Evolutionary conservation across 2,113 vertebrate species (phyloP), one percentile per base, ranked within the genome.

Genomic region (Ciconia stormi): DNA sequence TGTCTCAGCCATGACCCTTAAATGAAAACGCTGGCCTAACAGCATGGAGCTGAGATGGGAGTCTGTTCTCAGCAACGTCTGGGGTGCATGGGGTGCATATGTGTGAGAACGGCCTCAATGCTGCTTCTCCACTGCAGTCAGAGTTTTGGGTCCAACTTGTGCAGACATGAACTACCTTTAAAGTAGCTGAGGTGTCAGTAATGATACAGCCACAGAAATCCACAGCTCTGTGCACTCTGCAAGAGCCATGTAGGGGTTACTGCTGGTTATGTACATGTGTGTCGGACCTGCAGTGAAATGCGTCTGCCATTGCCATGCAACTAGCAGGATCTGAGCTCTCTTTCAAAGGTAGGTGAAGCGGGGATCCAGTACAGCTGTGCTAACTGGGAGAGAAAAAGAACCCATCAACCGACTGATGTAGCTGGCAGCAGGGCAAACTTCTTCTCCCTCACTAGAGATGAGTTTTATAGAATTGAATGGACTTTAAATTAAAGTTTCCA

Each of bases 391-490:
- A 27, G 25, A 70, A 73, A 79, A 83, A 87, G 11, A 69, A 47
- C 26, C 21, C 11, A 7, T 30, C 15, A 27, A 19, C 3, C 0
- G 0, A 32, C 44, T 78, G 55, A 70, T 29, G 42, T 26, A 56
- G 40, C 16, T 65, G 32, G 22, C 76, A 80, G 61, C 44, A 78
- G 13, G 11, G 11, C 18, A 91, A 36, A 55, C 5, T 14, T 9
- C 3, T 62, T 44, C 32, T 70, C 7, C 15, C 16, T 81, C 21
- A 27, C 7, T 26, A 76, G 32, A 62, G 20, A 23, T 22, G 7
- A 4, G 10, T 2, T 78, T 84, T 62, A 30, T 52, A 47, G 58
- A 19, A 20, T 5, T 52, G 49, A 69, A 47, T 26, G n/a, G 32
- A n/a, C 25, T 79, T 62, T 15, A 47, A 71, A 65, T 20, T 16